Evolutionary conservation across 2,797 vertebrate species (phyloP), one percentile per base, ranked within the genome.

Genomic region (Cuniculus paca): DNA sequence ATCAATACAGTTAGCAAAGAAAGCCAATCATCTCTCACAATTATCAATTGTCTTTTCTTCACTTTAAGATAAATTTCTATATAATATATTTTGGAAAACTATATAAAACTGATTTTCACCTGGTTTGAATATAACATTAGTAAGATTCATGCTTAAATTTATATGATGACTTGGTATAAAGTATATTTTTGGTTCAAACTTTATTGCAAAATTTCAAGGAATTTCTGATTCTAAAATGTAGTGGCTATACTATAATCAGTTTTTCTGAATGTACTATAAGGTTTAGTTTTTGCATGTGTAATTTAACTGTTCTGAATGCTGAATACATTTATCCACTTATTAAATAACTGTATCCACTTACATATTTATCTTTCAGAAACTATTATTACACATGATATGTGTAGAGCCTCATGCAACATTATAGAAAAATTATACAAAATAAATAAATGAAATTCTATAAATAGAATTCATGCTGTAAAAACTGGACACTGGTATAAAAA

Each of bases 131-230:
- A 48, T 70, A 85, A 63, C 24, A 80, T 93, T 65, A 70, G 7
- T 2, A 92, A 86, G 14, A 52, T 77, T 39, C 58, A 34, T 60
- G 14, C 39, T 81, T 93, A 77, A 78, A 54, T 17, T 39, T 39
- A 60, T 80, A 72, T 74, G 12, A 16, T 52, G 82, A 92, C 22
- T 83, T 93, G 54, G 11, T 80, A 60, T 50, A 96, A 80, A 54
- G 63, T 52, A 6, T 39, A 72, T 79, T 89, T 90, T 50, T 45
- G 1, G 81, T 82, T 94, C 7, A 91, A 70, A n/a, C 0, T 74
- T 2, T 58, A 19, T 8, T 14, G 5, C 6, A 56, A 68, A 86
- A 74, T 50, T 78, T 95, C 61, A 77, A 78, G 63, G 3, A 68
- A 0, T 63, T 93, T 84, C 17, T 74, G 22, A 88, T 54, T 91